Evolutionary conservation across 2,888 invertebrate genomes (phyloP).

Genomic region (Drosophila acutilabella): DNA sequence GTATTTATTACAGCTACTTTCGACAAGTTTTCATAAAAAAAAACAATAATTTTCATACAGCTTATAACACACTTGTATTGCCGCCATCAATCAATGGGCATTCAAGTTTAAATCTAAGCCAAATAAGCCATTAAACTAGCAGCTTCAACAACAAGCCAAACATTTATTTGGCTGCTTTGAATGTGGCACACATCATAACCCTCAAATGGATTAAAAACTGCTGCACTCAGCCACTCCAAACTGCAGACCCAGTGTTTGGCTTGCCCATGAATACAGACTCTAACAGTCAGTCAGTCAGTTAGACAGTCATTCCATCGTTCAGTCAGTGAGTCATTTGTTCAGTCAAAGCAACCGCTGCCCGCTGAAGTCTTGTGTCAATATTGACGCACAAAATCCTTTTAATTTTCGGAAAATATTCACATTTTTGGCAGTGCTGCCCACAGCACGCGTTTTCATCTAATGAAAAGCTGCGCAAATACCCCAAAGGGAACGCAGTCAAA

Average conservation of each 20-base stretch:
- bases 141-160: constrained; percentile 28
- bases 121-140: constrained; percentile 41
- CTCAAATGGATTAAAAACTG: constrained; percentile 11
- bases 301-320: constrained; percentile 4
- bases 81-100: constrained; percentile 8
- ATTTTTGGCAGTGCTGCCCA: constrained; percentile 43
- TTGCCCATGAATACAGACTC: constrained; percentile 24
- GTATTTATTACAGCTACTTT: not conserved
- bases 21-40: too few species aligned
- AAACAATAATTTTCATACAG: too few species aligned
- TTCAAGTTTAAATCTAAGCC: constrained; percentile 5
- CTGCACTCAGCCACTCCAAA: constrained; percentile 51
- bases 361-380: constrained; percentile 74
- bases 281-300: constrained; percentile 1
- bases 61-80: not conserved
- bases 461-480: constrained; percentile 69
- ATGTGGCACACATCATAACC: constrained; percentile 40
- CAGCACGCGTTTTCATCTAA: constrained; percentile 62
- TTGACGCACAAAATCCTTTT: constrained; percentile 77
- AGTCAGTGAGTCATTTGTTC: constrained; percentile 16
- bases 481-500: constrained; percentile 3
- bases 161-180: constrained; percentile 23
- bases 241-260: constrained; percentile 42
- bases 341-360: constrained; percentile 33
- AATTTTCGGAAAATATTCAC: constrained; percentile 73